These are phyloP conservation scores for Mastacembelus armatus DNA, from an alignment of 2,797 vertebrate species.

Conservation along the genomic window DNA sequence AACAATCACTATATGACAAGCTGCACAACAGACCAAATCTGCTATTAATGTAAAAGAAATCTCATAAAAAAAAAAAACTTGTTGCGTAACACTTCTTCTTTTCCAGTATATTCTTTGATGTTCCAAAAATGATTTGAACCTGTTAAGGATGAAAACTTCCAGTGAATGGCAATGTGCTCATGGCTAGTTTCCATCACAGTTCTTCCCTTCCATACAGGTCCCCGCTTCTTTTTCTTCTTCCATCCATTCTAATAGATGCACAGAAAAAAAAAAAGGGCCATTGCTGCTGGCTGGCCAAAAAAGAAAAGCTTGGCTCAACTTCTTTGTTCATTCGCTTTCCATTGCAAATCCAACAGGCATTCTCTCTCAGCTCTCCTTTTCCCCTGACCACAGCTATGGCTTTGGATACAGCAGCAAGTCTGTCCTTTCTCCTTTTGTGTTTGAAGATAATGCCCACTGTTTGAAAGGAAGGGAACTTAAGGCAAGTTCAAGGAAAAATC, in stretches of 20 bases:
- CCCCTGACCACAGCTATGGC: slow-evolving; percentile 81
- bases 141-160: slow-evolving; percentile 71
- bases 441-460: slow-evolving; percentile 79
- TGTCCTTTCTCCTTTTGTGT: slow-evolving; percentile 80
- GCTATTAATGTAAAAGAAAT: slow-evolving; percentile 77
- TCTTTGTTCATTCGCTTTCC: slow-evolving; percentile 81
- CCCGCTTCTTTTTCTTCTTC: slow-evolving; percentile 44
- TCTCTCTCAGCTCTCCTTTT: slow-evolving; percentile 76
- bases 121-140: slow-evolving; percentile 76
- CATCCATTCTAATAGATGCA: slow-evolving; percentile 58
- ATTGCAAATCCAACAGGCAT: slow-evolving; percentile 82
- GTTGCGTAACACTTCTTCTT: slow-evolving; percentile 69
- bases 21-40: slow-evolving; percentile 77
- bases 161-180: slow-evolving; percentile 72
- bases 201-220: slow-evolving; percentile 66
- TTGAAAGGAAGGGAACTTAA: slow-evolving; percentile 65
- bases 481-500: slow-evolving; percentile 63
- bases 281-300: slow-evolving; percentile 71
- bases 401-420: slow-evolving; percentile 78
- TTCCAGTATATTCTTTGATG: slow-evolving; percentile 81
- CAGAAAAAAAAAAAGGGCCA: slow-evolving; percentile 65
- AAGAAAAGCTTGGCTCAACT: slow-evolving; percentile 79
- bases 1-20: slow-evolving; percentile 72
- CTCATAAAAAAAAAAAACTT: slow-evolving; percentile 65
- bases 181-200: slow-evolving; percentile 74